Evolutionary conservation across 64 coral and sea anemone genomes (phyloP), one percentile per base, ranked within the genome.

Genomic region (Actinia tenebrosa): DNA sequence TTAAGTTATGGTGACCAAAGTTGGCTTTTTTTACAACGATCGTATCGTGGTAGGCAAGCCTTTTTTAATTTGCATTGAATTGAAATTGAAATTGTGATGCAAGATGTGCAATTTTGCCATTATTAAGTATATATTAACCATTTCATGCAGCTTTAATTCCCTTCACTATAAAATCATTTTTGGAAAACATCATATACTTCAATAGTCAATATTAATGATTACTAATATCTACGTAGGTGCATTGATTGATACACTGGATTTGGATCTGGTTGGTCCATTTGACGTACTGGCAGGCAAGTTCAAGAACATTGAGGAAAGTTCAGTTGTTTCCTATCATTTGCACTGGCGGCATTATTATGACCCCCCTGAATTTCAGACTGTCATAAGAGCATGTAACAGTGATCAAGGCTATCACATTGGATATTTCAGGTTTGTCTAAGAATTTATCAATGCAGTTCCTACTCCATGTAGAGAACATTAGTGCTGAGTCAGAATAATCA

Each of bases 301-400:
- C 84, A 87, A 95, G 17, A 72, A 88, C 53, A 46, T 84, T 22
- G 82, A 82, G 68, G 86, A 90, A 56, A 53, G 88, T 80, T 77
- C 20, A 80, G 56, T 80, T 26, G 79, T 64, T 37, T 89, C 88
- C 19, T 95, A 92, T 86, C 88, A 90, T 80, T 88, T 99, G 44
- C 93, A 99, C 47, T 95, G 89, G 88, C 84, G 97, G 84, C 92
- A 99, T 86, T 99, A 91, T 63, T 95, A 92, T 87, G 97, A 99
- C 62, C 97, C 97, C 43, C 97, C 97, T 83, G 97, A 99, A 84
- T 99, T 99, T 52, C 75, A 95, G 55, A 95, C 97, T 78, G 91
- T 99, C 13, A 77, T 95, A 18, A 99, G 83, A 90, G 93, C 83
- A 86, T 37, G 87, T 19, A 84, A 95, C 79, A 87, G 94, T 37